phyloP scores from a whole-genome alignment of 2,113 vertebrate genomes.

The Epinephelus moara region DNA sequence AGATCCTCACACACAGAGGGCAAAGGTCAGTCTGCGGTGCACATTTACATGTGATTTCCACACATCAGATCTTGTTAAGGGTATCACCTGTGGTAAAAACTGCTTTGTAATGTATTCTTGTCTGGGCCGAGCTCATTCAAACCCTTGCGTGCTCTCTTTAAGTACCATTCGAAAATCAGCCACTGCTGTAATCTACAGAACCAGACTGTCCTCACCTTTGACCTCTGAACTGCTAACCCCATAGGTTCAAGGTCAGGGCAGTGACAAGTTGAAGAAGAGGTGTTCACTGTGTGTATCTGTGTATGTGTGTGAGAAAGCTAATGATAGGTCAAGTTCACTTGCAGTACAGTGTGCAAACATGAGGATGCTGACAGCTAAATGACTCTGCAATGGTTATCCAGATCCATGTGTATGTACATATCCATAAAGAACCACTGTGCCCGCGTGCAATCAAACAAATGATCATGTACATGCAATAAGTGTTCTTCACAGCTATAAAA shows the following conservation, averaged over 20 bases:
- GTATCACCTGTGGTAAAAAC: slow-evolving; percentile 63
- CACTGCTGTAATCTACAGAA: slow-evolving; percentile 32
- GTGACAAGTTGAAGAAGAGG: slow-evolving; percentile 19
- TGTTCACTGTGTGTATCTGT: slow-evolving; percentile 3
- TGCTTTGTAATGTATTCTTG: background rate
- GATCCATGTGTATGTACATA: background rate
- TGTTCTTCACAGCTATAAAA: slow-evolving; percentile 76
- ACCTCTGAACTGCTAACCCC: slow-evolving; percentile 36
- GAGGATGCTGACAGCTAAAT: slow-evolving; percentile 11
- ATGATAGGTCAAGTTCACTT: slow-evolving; percentile 18
- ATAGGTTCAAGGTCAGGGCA: slow-evolving; percentile 75
- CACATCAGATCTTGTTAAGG: slow-evolving; percentile 49
- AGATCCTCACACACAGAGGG: slow-evolving; percentile 66
- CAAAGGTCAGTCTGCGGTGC: slow-evolving; percentile 70
- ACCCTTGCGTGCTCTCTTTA: background rate
- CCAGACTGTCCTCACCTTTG: slow-evolving; percentile 45
- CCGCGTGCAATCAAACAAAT: slow-evolving; percentile 31
- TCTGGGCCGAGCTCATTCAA: background rate
- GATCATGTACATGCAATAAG: slow-evolving; percentile 21
- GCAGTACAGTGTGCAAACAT: slow-evolving; percentile 13
- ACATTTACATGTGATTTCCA: slow-evolving; percentile 74
- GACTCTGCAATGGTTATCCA: slow-evolving; percentile 22
- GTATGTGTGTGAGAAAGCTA: background rate
- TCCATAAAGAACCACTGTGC: slow-evolving; percentile 15
- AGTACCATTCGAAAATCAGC: slow-evolving; percentile 39